Evolutionary conservation across 2,797 vertebrate species (phyloP).

Genomic region (Hippopotamyrus pictus): DNA sequence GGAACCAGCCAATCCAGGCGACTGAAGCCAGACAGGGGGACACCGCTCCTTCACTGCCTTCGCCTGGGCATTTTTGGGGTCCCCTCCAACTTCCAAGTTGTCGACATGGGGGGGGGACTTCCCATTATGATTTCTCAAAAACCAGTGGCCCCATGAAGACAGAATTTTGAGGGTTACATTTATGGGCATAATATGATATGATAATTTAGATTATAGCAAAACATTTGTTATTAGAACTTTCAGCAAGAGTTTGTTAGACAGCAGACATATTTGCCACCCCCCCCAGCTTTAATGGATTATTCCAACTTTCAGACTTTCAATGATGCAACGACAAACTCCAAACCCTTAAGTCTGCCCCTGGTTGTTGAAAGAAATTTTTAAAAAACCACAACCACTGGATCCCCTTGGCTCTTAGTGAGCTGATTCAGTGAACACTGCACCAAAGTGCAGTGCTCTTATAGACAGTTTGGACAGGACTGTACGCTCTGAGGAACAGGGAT

Average conservation of each 20-base stretch:
- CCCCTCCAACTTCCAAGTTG: neutral
- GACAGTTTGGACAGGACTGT: constrained; percentile 17
- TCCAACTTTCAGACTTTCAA: neutral
- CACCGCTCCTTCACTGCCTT: neutral
- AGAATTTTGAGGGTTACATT: neutral
- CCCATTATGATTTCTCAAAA: neutral
- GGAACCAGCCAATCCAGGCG: neutral
- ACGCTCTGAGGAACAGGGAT: neutral
- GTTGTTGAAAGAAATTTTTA: neutral
- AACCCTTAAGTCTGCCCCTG: neutral
- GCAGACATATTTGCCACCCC: neutral
- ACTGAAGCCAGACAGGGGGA: neutral
- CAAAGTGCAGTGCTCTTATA: constrained; percentile 31
- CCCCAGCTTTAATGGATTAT: neutral
- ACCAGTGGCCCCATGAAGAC: neutral
- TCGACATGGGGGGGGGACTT: neutral
- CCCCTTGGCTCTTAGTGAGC: neutral
- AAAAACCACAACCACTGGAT: neutral
- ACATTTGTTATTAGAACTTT: neutral
- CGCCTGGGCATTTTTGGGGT: neutral
- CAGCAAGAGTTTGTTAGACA: neutral
- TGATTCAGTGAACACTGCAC: constrained; percentile 27
- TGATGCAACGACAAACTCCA: neutral
- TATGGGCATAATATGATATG: neutral
- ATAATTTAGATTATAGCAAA: neutral